A percentile compares a stretch with the other conserved stretches of the same genome.
Evolutionary conservation across 2,113 vertebrate genomes (phyloP).

Genomic region (Epinephelus lanceolatus): DNA sequence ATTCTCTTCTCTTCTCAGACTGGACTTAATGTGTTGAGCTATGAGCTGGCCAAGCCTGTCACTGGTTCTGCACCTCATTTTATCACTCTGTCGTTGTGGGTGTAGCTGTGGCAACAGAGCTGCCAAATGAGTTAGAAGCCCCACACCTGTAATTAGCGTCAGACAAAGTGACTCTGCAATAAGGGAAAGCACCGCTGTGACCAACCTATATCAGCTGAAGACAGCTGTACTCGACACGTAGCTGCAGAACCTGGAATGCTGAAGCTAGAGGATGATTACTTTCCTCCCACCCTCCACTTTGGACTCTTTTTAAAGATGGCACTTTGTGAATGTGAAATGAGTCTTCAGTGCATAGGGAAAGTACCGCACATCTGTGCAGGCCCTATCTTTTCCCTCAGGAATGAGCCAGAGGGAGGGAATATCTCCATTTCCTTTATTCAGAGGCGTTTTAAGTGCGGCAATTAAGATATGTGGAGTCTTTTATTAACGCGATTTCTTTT

Average conservation of each 20-base stretch:
- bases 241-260: constrained; percentile 50
- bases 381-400: constrained; percentile 49
- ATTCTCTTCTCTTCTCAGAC: background rate
- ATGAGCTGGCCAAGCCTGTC: constrained; percentile 1
- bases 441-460: constrained; percentile 59
- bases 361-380: constrained; percentile 61
- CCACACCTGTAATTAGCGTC: constrained; percentile 55
- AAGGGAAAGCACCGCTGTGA: constrained; percentile 23
- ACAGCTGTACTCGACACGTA: constrained; percentile 2
- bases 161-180: constrained; percentile 37
- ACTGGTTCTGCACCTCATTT: constrained; percentile 10
- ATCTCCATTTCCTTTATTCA: constrained; percentile 59
- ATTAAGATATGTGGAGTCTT: constrained; percentile 68
- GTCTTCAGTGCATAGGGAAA: constrained; percentile 51
- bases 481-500: constrained; percentile 56
- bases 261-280: constrained; percentile 48
- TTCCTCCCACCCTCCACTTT: constrained; percentile 25
- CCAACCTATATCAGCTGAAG: constrained; percentile 15
- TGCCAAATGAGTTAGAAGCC: constrained; percentile 33
- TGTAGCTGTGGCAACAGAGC: constrained; percentile 10
- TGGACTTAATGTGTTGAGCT: constrained; percentile 9
- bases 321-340: constrained; percentile 74
- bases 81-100: constrained; percentile 16
- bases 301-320: constrained; percentile 58
- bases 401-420: constrained; percentile 38